A percentile compares a stretch with the other conserved stretches of the same genome.
phyloP scores from a whole-genome alignment of 2,888 invertebrate genomes.

The Caenorhabditis doughertyi region DNA sequence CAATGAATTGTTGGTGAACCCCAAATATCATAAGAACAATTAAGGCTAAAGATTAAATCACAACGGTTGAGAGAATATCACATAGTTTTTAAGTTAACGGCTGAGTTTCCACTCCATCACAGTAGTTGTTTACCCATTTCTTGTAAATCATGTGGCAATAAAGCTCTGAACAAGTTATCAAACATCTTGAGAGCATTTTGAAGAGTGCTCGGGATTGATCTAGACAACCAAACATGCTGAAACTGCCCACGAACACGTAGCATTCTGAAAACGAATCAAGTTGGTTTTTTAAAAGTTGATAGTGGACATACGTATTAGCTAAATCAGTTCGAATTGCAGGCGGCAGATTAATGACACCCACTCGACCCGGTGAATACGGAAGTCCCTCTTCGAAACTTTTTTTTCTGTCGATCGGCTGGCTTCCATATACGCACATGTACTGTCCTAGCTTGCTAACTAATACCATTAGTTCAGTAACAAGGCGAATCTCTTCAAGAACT shows the following conservation, averaged over 20 bases:
- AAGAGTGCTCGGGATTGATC: constrained; percentile 79
- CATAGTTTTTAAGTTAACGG: constrained; percentile 1
- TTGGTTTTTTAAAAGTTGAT: neutral
- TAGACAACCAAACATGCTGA: constrained; percentile 80
- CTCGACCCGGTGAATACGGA: constrained; percentile 82
- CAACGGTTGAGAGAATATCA: constrained; percentile 42
- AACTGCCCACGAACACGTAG: constrained; percentile 79
- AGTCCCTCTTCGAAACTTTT: constrained; percentile 64
- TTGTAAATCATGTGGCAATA: constrained; percentile 79
- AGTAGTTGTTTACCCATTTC: constrained; percentile 77
- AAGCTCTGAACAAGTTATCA: constrained; percentile 79
- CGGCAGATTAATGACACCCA: constrained; percentile 86
- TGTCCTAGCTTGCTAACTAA: constrained; percentile 84
- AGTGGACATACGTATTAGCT: constrained; percentile 85
- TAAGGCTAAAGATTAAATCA: constrained; percentile 48
- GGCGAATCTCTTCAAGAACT: constrained; percentile 85
- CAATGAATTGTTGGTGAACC: constrained; percentile 35
- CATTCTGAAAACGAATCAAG: constrained; percentile 66
- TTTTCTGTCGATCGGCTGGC: constrained; percentile 56
- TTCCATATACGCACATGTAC: constrained; percentile 85
- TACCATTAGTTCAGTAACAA: constrained; percentile 86
- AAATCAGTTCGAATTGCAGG: constrained; percentile 87
- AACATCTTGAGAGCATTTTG: constrained; percentile 81
- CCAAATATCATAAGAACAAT: constrained; percentile 8
- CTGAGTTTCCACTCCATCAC: constrained; percentile 47